Evolutionary conservation across 1,140 invertebrate genomes (phyloP).

Genomic region (Lordiphosa collinella): DNA sequence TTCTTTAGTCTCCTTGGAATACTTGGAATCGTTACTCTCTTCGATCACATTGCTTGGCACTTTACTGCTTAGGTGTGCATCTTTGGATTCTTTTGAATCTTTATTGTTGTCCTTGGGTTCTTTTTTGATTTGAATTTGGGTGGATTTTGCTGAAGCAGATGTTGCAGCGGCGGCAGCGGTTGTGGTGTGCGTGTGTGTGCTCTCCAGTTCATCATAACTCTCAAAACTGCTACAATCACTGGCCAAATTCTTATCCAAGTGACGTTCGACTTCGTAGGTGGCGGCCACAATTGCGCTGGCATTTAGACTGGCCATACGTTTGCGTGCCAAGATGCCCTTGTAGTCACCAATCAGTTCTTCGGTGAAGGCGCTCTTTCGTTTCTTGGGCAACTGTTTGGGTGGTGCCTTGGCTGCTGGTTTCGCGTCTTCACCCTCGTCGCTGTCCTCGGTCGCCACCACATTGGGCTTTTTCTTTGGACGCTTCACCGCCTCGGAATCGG

Average conservation of each 20-base stretch:
- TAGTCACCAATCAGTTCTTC: constrained; percentile 87
- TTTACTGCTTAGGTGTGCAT: constrained; percentile 65
- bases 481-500: constrained; percentile 16
- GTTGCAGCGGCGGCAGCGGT: background rate
- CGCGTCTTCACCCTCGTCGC: constrained; percentile 27
- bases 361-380: constrained; percentile 82
- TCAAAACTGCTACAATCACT: constrained; percentile 80
- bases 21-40: constrained; percentile 79
- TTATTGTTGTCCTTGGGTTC: constrained; percentile 48
- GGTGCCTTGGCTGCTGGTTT: constrained; percentile 41
- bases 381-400: constrained; percentile 67
- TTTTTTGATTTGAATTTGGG: constrained; percentile 50
- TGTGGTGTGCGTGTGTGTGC: background rate
- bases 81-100: constrained; percentile 31
- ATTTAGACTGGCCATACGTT: constrained; percentile 95
- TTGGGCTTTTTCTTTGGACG: constrained; percentile 16
- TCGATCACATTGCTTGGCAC: constrained; percentile 78
- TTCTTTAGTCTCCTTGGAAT: constrained; percentile 82
- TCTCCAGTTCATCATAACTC: constrained; percentile 71
- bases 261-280: constrained; percentile 89
- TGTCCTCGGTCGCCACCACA: constrained; percentile 23
- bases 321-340: constrained; percentile 92
- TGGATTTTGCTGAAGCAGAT: background rate
- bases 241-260: constrained; percentile 73
- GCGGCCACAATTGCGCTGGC: constrained; percentile 95